Base-by-base conservation (phyloP, 2,797 vertebrate species). In the Sebastes nivosus region DNA sequence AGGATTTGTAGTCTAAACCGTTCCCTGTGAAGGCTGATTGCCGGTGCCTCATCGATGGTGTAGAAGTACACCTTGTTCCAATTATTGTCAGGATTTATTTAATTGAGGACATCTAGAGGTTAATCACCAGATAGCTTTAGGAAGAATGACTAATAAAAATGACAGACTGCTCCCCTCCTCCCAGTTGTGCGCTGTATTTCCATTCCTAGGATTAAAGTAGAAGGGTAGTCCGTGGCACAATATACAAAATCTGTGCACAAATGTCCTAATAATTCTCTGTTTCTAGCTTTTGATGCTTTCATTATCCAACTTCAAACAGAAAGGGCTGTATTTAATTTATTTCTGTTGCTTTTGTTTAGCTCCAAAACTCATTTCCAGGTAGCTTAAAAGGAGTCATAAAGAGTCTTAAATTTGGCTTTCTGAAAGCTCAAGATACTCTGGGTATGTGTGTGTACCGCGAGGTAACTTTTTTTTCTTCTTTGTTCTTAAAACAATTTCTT, bases 101-200 rank as follows among this genome's bases (percentile, higher is more conserved):
- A 90, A 90, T 90, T 79, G 88, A 91, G 88, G 89, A 90, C 89
- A 86, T 84, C 81, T 79, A 80, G 87, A 91, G 88, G 89, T 93
- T 91, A 93, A 91, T 90, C 87, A 87, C 85, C 87, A 87, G 88
- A 80, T 64, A 38, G 72, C 79, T 88, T 81, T 61, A 67, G 85
- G 79, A 79, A 71, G 65, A 69, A 82, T 78, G 79, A 87, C 79
- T 86, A 80, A 88, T 91, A 92, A 86, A 90, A 86, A 83, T 87
- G 75, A 89, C 69, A 11, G 75, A 79, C 71, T 80, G 6, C 60
- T 25, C 29, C 12, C 58, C 34, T 32, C 55, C 65, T 67, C 24
- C 22, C 24, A 6, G 22, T 70, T 70, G 65, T 57, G 36, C 5
- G 6, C 50, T 46, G 8, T 52, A 20, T 72, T 69, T 82, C 61